Percentiles rank a stretch among this genome's conserved stretches.
phyloP scores from a whole-genome alignment of 2,113 vertebrate species.

The Zosterops lateralis region DNA sequence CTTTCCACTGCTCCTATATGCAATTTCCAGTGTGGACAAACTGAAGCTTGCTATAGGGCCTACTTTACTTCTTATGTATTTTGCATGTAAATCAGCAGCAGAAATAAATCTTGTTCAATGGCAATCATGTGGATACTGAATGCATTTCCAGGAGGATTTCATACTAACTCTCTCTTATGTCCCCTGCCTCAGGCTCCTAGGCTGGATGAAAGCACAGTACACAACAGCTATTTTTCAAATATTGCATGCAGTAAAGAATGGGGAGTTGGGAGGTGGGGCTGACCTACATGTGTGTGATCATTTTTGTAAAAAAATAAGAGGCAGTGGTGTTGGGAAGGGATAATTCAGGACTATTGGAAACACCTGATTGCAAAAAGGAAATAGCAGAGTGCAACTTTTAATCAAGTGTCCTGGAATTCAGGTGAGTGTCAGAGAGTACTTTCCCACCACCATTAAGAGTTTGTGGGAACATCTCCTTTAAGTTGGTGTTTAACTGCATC shows the following conservation, averaged over 20 bases:
- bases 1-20: conserved; percentile 39
- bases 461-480: background rate
- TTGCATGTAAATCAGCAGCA: conserved; percentile 39
- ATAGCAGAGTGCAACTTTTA: conserved; percentile 20
- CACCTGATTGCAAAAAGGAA: conserved; percentile 5
- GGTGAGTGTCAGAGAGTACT: conserved; percentile 49
- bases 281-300: background rate
- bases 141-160: conserved; percentile 48
- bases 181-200: conserved; percentile 55
- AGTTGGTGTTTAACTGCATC: background rate
- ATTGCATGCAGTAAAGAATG: conserved; percentile 22
- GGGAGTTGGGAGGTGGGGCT: conserved; percentile 30
- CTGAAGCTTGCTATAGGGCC: conserved; percentile 1
- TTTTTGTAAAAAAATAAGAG: background rate
- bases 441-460: background rate
- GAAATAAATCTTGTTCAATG: background rate
- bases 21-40: conserved; percentile 41
- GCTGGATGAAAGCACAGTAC: conserved; percentile 47
- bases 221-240: conserved; percentile 30
- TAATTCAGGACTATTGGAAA: conserved; percentile 10
- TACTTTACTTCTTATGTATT: background rate
- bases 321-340: background rate
- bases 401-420: conserved; percentile 37
- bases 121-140: conserved; percentile 12
- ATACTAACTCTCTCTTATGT: conserved; percentile 60